Evolutionary conservation across 2,113 vertebrate genomes (phyloP).

Genomic region (Vireo altiloquus): DNA sequence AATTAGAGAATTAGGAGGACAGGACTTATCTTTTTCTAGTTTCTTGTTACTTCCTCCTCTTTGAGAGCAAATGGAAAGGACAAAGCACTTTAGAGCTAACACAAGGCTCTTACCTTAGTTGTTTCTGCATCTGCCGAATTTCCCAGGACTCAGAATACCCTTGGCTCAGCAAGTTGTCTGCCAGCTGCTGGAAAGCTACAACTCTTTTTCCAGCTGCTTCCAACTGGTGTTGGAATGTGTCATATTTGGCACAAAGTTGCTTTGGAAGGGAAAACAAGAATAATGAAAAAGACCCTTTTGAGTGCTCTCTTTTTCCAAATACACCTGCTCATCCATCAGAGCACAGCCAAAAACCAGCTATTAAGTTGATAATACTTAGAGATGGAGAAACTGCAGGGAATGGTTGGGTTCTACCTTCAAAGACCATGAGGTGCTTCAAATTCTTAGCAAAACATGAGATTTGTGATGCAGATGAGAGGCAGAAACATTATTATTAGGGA

Average conservation of each 20-base stretch:
- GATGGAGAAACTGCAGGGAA: background rate
- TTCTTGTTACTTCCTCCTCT: background rate
- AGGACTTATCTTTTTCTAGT: background rate
- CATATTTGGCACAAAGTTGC: constrained; percentile 79
- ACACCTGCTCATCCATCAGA: background rate
- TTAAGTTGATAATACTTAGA: background rate
- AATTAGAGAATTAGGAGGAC: background rate
- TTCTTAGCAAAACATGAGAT: background rate
- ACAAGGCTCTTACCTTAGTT: constrained; percentile 74
- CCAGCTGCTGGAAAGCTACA: constrained; percentile 69
- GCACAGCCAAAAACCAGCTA: background rate
- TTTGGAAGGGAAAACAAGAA: constrained; percentile 49
- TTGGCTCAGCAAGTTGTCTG: constrained; percentile 64
- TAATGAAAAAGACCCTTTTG: background rate
- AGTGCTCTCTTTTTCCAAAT: background rate
- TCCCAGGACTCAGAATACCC: constrained; percentile 68
- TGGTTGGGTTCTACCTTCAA: background rate
- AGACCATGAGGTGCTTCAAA: background rate
- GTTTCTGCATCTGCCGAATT: constrained; percentile 70
- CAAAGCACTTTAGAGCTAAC: background rate
- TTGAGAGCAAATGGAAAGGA: background rate
- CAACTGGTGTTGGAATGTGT: constrained; percentile 77
- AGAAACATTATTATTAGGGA: background rate
- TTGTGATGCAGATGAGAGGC: background rate
- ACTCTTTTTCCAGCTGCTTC: constrained; percentile 74